Evolutionary conservation across 2,888 invertebrate species (phyloP), one percentile per base, ranked within the genome.

Genomic region (Pachydiplax longipennis): DNA sequence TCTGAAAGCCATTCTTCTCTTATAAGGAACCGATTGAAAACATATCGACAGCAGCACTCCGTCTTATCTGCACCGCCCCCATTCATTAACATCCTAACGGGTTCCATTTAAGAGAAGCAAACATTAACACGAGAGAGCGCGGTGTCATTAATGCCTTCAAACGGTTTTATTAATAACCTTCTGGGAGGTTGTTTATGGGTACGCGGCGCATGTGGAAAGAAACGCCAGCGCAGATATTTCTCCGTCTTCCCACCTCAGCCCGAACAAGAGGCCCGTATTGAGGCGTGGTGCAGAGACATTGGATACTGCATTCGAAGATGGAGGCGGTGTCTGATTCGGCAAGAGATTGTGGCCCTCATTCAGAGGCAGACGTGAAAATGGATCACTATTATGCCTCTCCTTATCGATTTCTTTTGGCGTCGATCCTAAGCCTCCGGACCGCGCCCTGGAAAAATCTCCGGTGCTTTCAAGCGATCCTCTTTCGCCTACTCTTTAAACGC

Each of bases 251-350:
- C 87, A 58, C 61, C 87, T 87, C 44, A 44, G 44, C 44, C 44
- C 87, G 61, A 87, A 87, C 87, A 87, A 87, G 87, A 65, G 65
- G 61, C 87, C 87, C 87, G 87, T 87, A 87, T 87, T 65, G 87
- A 87, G 31, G 83, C 83, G 53, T 83, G 58, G 22, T 58, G n/a
- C n/a, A n/a, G 83, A 58, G 87, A 87, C 87, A 87, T 61, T 22
- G 87, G 87, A 87, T 87, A 61, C 87, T 87, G 31, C 87, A 87
- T 87, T 65, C 61, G 61, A 87, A 65, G 87, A 87, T 87, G 87
- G 61, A 87, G 87, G 87, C 87, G 87, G 87, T 87, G 87, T 87
- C 87, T 87, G 87, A 87, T 87, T 87, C 87, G 61, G 61, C 25
- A 5, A 37, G 61, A 87, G 87, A 87, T 87, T 87, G 87, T 37